Base-by-base conservation (phyloP, 1,140 invertebrate species). In the Macrosteles quadrilineatus region DNA sequence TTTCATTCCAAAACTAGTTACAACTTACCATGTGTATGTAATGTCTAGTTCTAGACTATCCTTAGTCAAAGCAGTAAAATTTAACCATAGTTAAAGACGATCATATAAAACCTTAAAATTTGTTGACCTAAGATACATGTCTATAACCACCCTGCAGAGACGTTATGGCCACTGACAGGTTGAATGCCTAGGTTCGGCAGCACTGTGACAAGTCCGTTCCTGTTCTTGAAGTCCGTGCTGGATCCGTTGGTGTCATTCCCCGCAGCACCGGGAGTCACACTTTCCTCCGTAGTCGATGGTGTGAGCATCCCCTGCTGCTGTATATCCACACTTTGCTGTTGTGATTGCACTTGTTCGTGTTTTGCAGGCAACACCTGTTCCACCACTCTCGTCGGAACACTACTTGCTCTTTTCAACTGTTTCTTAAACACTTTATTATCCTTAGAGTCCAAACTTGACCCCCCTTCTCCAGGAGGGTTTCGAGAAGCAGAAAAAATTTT, bases 401-500 rank as follows among this genome's bases (percentile, higher is more conserved):
- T 87, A 73, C 85, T 86, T 2, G 87, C 87, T 40, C 87, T 79
- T 72, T 88, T 85, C 68, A 88, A 76, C 32, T 81, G 78, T 75
- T 82, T 71, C 47, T 71, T 72, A n/a, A 68, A 64, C 1, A 43
- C 29, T 14, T 23, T 36, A 31, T 63, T 21, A 45, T 75, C 71
- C 74, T 81, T 80, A 12, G 79, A 75, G 72, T 81, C 80, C 63
- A 78, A 78, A 68, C 78, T 80, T n/a, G 78, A 76, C 14, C 81
- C 79, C 47, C 84, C 82, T 31, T 81, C 83, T 1, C 87, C 86
- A 40, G 85, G 87, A 31, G 87, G 86, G 66, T 89, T 87, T 68
- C 91, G 84, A 23, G 90, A 91, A 32, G 89, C 86, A 0, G 89
- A 91, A 78, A 92, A 92, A 75, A 91, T 91, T 79, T 91, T 91